These are phyloP conservation scores for Syndactyla subalaris DNA, from an alignment of 2,797 vertebrate genomes.

Conservation along the genomic window DNA sequence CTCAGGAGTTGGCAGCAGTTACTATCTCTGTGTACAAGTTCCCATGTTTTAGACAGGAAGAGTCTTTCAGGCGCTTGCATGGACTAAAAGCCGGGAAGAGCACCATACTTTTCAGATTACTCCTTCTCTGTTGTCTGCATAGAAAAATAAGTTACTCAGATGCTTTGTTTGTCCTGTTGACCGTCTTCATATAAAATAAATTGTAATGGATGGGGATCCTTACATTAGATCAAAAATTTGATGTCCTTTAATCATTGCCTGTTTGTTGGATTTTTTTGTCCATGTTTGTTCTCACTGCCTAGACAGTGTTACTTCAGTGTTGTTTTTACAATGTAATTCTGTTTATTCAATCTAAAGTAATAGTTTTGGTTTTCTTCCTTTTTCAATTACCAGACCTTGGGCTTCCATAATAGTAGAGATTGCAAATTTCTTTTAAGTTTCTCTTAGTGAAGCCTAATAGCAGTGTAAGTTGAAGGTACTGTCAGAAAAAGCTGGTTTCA, in stretches of 20 bases:
- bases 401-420: neutral
- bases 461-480: neutral
- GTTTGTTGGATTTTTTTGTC: neutral
- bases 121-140: fast-evolving
- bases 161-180: neutral
- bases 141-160: neutral
- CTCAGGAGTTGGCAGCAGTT: neutral
- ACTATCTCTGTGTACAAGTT: neutral
- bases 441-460: neutral
- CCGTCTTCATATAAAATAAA: neutral
- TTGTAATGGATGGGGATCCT: neutral
- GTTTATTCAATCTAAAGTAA: neutral
- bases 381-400: neutral
- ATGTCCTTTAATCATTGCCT: neutral
- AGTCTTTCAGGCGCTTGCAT: neutral
- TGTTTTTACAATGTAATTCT: neutral
- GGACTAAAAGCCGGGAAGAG: neutral
- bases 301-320: neutral
- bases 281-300: neutral
- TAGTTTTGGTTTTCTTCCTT: fast-evolving
- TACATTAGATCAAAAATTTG: neutral
- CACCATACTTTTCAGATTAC: neutral
- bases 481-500: neutral
- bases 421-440: neutral
- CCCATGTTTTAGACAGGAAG: neutral